Evolutionary conservation across 1,140 invertebrate genomes (phyloP).

Genomic region (Megathymus violae): DNA sequence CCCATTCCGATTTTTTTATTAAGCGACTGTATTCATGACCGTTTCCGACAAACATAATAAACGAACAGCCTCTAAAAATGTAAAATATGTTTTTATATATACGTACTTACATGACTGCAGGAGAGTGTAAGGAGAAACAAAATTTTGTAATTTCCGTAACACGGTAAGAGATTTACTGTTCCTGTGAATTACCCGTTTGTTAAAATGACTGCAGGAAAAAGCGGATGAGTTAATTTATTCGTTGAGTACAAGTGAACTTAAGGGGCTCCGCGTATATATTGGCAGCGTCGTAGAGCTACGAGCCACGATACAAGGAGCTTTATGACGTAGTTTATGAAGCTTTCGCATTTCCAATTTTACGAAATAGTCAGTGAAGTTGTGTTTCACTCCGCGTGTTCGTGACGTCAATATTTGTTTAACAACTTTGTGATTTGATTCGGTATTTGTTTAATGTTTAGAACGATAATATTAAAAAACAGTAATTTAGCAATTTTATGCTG

Average conservation of each 20-base stretch:
- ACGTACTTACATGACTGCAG: not conserved
- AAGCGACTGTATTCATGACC: too few relatives aligned
- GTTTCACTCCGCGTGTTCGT: conserved; percentile 4
- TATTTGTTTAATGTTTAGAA: too few relatives aligned
- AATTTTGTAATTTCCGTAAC: conserved; percentile 9
- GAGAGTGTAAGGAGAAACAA: not conserved
- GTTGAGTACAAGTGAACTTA: conserved; percentile 2
- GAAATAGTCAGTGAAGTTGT: conserved; percentile 12
- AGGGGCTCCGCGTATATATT: conserved; percentile 4
- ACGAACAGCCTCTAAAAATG: too few relatives aligned
- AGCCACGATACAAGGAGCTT: conserved; percentile 22
- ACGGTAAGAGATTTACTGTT: conserved; percentile 8
- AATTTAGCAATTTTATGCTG: too few relatives aligned
- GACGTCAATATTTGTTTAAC: not conserved
- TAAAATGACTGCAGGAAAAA: conserved; percentile 25
- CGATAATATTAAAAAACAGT: too few relatives aligned
- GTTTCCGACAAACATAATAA: too few relatives aligned
- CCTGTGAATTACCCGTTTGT: conserved; percentile 5
- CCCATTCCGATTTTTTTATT: too few relatives aligned
- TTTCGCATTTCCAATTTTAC: conserved; percentile 16
- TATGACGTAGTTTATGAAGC: conserved; percentile 20
- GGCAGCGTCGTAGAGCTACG: conserved; percentile 10
- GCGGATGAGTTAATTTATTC: conserved; percentile 28
- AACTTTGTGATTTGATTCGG: too few relatives aligned
- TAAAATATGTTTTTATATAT: not conserved